Evolutionary conservation across 1,140 invertebrate species (phyloP).

Genomic region (Archivesica marissinica): DNA sequence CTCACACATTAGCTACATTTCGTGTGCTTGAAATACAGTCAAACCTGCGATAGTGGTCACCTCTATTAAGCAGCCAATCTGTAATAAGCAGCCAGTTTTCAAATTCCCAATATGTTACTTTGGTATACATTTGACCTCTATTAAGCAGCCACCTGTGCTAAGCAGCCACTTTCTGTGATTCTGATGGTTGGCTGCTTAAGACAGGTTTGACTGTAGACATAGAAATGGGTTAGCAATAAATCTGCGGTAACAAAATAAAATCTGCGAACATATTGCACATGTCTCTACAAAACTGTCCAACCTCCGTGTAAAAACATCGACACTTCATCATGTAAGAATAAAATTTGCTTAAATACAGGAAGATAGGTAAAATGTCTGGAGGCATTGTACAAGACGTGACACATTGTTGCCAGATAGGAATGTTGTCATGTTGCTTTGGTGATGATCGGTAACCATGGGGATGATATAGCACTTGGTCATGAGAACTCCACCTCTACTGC

Average conservation of each 20-base stretch:
- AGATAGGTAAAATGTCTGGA: background rate
- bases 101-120: no score
- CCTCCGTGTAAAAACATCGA: background rate
- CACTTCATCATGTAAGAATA: background rate
- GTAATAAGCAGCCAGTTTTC: no score
- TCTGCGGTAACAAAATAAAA: background rate
- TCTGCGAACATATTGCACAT: conserved; percentile 32
- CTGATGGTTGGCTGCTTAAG: no score
- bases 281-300: background rate
- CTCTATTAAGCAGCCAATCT: no score
- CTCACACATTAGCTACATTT: no score
- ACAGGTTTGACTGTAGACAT: no score
- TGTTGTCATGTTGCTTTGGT: conserved; percentile 50
- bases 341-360: background rate
- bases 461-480: conserved; percentile 41
- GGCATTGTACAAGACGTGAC: background rate
- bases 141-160: no score
- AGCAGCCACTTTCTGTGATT: no score
- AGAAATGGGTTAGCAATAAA: background rate
- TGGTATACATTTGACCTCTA: no score
- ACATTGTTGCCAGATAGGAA: conserved; percentile 32
- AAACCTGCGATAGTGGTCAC: no score
- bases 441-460: background rate
- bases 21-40: no score
- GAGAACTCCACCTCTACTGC: conserved; percentile 57